A percentile compares a stretch with the other conserved stretches of the same genome.
Evolutionary conservation across 2,113 vertebrate genomes (phyloP).

Genomic region (Eonycteris spelaea): DNA sequence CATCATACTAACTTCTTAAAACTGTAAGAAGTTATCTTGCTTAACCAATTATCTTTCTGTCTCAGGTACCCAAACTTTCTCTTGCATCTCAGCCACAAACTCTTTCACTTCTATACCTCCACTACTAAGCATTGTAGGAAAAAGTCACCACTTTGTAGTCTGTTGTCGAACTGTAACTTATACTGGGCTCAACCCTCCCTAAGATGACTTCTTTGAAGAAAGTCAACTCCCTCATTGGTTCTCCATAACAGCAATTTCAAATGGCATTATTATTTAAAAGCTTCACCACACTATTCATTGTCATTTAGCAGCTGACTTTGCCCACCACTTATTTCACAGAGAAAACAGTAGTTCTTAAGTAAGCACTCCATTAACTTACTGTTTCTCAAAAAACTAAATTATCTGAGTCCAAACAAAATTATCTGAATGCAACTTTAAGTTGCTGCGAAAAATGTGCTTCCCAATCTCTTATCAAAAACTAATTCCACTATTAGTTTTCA

Average conservation of each 20-base stretch:
- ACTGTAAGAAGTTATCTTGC: background rate
- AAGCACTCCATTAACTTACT: background rate
- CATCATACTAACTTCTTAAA: background rate
- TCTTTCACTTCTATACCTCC: background rate
- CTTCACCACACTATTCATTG: background rate
- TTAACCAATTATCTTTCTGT: background rate
- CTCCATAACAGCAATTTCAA: background rate
- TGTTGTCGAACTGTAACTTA: background rate
- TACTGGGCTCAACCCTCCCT: background rate
- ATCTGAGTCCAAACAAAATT: background rate
- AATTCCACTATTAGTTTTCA: background rate
- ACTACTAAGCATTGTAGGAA: background rate
- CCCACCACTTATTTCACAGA: background rate
- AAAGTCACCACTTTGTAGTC: background rate
- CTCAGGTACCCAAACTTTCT: background rate
- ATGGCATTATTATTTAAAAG: background rate
- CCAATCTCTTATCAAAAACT: background rate
- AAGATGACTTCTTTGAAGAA: constrained; percentile 8
- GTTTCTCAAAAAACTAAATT: constrained; percentile 17
- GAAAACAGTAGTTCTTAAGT: background rate
- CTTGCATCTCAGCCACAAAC: background rate
- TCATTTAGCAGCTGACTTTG: background rate
- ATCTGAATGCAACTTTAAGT: background rate
- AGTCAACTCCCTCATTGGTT: background rate
- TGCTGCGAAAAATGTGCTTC: constrained; percentile 4